A percentile compares a stretch with the other conserved stretches of the same genome.
Evolutionary conservation across 2,888 invertebrate genomes (phyloP).

Genomic region (Drosophila melanosoma): DNA sequence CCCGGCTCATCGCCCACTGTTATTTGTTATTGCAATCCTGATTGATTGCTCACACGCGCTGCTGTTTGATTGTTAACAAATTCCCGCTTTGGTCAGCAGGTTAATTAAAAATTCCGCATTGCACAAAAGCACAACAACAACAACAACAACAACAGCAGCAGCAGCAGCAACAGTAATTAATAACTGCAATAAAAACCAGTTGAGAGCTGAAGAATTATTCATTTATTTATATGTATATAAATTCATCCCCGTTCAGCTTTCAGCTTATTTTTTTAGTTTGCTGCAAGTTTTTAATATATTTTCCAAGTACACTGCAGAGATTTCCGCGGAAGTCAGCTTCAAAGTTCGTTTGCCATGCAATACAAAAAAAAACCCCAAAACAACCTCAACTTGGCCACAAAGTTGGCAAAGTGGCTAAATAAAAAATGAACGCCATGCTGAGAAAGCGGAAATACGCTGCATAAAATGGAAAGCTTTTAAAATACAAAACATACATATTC

Average conservation of each 20-base stretch:
- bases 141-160: constrained; percentile 20
- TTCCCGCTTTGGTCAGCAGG: constrained; percentile 55
- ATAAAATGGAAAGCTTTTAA: background rate
- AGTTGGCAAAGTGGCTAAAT: constrained; percentile 44
- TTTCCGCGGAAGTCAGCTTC: constrained; percentile 26
- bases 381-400: constrained; percentile 48
- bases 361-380: constrained; percentile 37
- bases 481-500: background rate
- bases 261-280: background rate
- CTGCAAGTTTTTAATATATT: constrained; percentile 53
- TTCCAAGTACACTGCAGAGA: constrained; percentile 23
- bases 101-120: constrained; percentile 63
- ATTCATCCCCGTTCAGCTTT: constrained; percentile 21
- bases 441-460: constrained; percentile 24
- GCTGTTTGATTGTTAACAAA: constrained; percentile 67
- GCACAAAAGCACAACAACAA: background rate
- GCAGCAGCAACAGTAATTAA: constrained; percentile 4
- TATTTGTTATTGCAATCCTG: constrained; percentile 12
- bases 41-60: constrained; percentile 75
- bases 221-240: constrained; percentile 9
- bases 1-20: background rate
- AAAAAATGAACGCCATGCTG: constrained; percentile 9
- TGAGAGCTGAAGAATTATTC: constrained; percentile 13
- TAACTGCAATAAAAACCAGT: constrained; percentile 45
- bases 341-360: constrained; percentile 24